These are phyloP conservation scores for Dipodomys stephensi DNA, from an alignment of 2,113 vertebrate genomes.

Conservation along the genomic window DNA sequence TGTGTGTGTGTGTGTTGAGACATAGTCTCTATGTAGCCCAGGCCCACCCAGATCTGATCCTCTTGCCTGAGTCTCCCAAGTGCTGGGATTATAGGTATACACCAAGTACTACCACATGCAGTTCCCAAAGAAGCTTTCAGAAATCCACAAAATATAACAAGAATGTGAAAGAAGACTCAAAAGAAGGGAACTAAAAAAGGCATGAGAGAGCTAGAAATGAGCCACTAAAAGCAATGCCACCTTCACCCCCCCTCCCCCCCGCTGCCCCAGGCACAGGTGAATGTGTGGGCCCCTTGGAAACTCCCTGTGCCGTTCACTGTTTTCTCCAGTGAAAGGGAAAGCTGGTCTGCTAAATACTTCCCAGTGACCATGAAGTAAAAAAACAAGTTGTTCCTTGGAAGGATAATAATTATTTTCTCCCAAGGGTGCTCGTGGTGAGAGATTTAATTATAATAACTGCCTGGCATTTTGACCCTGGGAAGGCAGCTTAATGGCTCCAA, in stretches of 20 bases:
- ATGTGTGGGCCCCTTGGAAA: neutral
- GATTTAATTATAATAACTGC: constrained; percentile 9
- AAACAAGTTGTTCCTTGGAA: constrained; percentile 49
- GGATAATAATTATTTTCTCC: constrained; percentile 52
- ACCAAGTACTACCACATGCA: too few species aligned
- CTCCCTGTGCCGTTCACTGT: neutral
- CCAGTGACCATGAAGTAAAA: neutral
- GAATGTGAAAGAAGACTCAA: neutral
- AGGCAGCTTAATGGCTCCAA: neutral
- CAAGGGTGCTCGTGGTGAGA: neutral
- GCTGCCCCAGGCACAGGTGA: neutral
- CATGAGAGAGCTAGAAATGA: neutral
- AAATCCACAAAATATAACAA: neutral
- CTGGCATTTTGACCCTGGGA: neutral
- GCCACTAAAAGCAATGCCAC: neutral
- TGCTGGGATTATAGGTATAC: neutral
- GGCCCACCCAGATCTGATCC: neutral
- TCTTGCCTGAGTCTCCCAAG: neutral
- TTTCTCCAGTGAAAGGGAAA: constrained; percentile 16
- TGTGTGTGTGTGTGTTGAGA: neutral
- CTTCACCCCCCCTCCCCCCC: neutral
- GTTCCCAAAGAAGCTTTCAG: neutral
- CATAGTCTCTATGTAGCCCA: neutral
- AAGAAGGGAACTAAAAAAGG: neutral
- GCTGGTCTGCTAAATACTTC: neutral